Base-by-base conservation (phyloP, 2,888 invertebrate genomes). In the Drosophila cognata region DNA sequence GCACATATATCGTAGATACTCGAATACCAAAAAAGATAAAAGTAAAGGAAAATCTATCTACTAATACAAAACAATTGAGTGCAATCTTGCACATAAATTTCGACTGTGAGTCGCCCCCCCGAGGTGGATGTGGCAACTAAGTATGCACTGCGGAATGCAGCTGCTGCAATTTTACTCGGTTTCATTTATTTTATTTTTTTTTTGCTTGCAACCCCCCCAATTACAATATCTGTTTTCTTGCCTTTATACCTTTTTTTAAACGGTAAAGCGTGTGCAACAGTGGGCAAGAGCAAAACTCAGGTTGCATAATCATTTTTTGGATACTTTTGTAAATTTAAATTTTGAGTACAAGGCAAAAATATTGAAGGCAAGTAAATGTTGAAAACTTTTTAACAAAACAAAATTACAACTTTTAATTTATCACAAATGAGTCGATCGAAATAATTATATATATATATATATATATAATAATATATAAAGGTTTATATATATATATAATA, bases 11-110 rank as follows among this genome's bases (percentile, higher is more conserved):
- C 81, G 76, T 48, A 55, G 52, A 52, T 57, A 76, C 66, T 59
- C 55, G 38, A 50, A 41, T 62, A 53, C 50, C 43, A 35, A 38
- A 21, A 36, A 21, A 13, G 2, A 33, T 35, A 18, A 11, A 58
- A 25, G 4, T 46, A 16, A 46, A 1, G 4, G 4, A 73, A 74
- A 68, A 80, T 76, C 79, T 64, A 75, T 74, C 59, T 64, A 66
- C 85, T 66, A 86, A 77, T 79, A 80, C 86, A 76, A 88, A 89
- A 84, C 87, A 84, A 87, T 89, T 88, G 86, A 86, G 87, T 82
- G 84, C 88, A 87, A 87, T 87, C 88, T 87, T 73, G 77, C 79
- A 84, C 80, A 89, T 89, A 89, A 72, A 79, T 80, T 74, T 84
- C 51, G 80, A 60, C 57, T 75, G 59, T 70, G 69, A 65, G 57